A percentile compares a stretch with the other conserved stretches of the same genome.
These are phyloP conservation scores for Lipophrys pholis DNA, from an alignment of 2,113 vertebrate species.

Conservation along the genomic window DNA sequence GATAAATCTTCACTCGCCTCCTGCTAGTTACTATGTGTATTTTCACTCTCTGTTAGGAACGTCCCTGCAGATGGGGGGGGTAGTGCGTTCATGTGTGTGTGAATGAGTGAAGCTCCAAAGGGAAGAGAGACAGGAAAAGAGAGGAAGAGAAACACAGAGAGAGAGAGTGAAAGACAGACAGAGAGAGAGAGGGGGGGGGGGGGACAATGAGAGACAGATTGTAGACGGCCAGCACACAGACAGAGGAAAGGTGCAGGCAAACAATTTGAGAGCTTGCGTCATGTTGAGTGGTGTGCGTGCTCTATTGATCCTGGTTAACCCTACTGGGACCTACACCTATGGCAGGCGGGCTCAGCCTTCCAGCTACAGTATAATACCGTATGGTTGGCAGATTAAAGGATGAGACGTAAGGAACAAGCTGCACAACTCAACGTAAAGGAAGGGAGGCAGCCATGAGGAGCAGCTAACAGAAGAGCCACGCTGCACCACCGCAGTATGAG, in stretches of 20 bases:
- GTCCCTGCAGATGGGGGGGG: slow-evolving; percentile 45
- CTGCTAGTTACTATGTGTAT: slow-evolving; percentile 22
- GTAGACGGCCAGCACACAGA: slow-evolving; percentile 22
- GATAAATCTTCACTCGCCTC: slow-evolving; percentile 39
- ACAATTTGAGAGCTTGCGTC: slow-evolving; percentile 50
- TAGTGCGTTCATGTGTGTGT: slow-evolving; percentile 34
- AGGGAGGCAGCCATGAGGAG: slow-evolving; percentile 67
- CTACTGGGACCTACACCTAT: slow-evolving; percentile 58
- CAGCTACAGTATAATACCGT: slow-evolving; percentile 63
- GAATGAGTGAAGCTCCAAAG: slow-evolving; percentile 48
- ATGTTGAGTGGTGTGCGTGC: slow-evolving; percentile 51
- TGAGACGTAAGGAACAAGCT: slow-evolving; percentile 69
- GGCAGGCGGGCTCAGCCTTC: slow-evolving; percentile 62
- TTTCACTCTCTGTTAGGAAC: slow-evolving; percentile 51
- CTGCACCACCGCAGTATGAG: slow-evolving; percentile 59
- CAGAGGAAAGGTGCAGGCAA: slow-evolving; percentile 3
- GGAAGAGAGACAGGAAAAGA: slow-evolving; percentile 34
- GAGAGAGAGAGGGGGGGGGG: too few relatives aligned
- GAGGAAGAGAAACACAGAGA: neutral
- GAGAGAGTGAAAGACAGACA: slow-evolving; percentile 30
- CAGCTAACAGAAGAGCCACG: slow-evolving; percentile 46
- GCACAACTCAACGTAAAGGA: slow-evolving; percentile 63
- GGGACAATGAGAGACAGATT: slow-evolving; percentile 40
- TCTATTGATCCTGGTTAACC: slow-evolving; percentile 73
- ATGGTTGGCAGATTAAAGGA: slow-evolving; percentile 77